Conservation (phyloP, 2,888 invertebrate species). For the Polydesmus complanatus region DNA sequence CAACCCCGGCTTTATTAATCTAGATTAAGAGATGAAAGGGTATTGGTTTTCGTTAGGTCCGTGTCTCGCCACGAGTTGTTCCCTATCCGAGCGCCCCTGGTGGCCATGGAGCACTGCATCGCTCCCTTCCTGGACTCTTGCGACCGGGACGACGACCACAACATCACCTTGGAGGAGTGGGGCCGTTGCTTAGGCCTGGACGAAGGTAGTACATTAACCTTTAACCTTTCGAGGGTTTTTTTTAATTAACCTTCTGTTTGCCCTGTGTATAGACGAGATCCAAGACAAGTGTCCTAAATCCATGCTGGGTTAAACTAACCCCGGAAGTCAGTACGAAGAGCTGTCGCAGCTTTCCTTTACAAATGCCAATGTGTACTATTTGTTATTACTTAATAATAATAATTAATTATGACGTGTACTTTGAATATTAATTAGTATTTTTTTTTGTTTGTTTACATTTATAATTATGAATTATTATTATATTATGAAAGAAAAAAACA, state of each 20-base stretch:
- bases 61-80: conserved; percentile 91
- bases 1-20: conserved; percentile 8
- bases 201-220: conserved; percentile 38
- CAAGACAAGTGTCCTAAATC: conserved; percentile 13
- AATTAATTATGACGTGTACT: no score
- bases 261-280: conserved; percentile 6
- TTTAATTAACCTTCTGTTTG: neutral
- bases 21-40: no score
- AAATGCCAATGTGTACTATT: no score
- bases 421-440: no score
- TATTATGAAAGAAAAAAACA: no score
- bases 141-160: conserved; percentile 75
- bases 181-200: conserved; percentile 58
- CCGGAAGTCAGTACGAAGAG: neutral
- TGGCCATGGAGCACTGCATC: conserved; percentile 94
- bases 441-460: no score
- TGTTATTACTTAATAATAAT: no score
- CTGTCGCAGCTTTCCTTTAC: no score
- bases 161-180: conserved; percentile 85
- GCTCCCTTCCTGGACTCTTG: conserved; percentile 87
- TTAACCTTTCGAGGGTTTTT: neutral
- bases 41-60: no score
- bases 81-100: conserved; percentile 85
- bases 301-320: neutral
- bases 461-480: no score